Evolutionary conservation across 2,797 vertebrate genomes (phyloP).

Genomic region (Mallotus villosus): DNA sequence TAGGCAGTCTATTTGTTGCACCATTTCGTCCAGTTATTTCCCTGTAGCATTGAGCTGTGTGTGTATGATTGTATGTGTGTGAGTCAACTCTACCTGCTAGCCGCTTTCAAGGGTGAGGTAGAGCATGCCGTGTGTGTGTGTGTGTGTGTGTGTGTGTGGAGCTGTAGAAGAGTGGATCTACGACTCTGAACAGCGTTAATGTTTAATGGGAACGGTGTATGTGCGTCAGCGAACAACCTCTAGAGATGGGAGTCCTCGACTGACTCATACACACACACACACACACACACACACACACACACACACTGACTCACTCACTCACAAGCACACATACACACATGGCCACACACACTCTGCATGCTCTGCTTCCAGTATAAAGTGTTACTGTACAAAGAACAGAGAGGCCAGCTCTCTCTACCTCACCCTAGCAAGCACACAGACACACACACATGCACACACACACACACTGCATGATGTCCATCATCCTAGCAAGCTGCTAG

Average conservation of each 20-base stretch:
- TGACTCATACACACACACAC: not conserved
- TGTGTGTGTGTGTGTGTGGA: not conserved
- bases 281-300: constrained; percentile 1
- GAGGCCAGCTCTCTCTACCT: not conserved
- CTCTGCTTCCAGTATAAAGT: not conserved
- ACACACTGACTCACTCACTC: not conserved
- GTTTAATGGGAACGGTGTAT: constrained; percentile 24
- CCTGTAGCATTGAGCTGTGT: not conserved
- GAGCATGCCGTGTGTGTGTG: not conserved
- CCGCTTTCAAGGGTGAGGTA: not conserved
- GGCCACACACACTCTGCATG: not conserved
- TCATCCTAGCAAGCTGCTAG: too few relatives aligned
- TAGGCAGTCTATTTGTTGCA: not conserved
- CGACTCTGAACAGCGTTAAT: constrained; percentile 22
- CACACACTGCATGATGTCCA: not conserved
- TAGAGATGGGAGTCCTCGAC: constrained; percentile 20
- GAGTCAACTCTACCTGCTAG: too few relatives aligned
- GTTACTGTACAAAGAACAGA: not conserved
- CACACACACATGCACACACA: not conserved
- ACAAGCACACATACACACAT: not conserved
- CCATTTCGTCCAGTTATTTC: not conserved
- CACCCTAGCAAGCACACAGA: not conserved
- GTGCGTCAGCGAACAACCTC: constrained; percentile 18
- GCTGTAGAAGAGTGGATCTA: not conserved
- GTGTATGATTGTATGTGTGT: not conserved